phyloP scores from a whole-genome alignment of 2,113 vertebrate species.

The Calonectris borealis region DNA sequence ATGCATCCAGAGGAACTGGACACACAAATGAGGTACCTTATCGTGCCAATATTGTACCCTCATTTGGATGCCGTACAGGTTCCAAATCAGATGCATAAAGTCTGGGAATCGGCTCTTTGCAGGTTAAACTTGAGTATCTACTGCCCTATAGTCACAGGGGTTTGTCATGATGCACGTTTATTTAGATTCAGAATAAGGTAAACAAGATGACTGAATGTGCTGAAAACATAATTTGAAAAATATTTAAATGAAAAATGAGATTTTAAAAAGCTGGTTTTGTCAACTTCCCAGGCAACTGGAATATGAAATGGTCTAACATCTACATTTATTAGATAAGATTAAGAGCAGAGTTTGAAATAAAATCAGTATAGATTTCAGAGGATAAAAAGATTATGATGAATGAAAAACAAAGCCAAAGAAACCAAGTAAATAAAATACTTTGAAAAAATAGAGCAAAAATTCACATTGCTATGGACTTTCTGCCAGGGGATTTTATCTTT shows the following conservation, averaged over 20 bases:
- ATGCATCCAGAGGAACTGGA: not conserved
- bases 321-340: conserved; percentile 10
- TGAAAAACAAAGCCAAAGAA: conserved; percentile 4
- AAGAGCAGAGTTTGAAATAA: conserved; percentile 8
- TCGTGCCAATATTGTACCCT: not conserved
- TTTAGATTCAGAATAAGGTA: not conserved
- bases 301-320: not conserved
- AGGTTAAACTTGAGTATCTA: not conserved
- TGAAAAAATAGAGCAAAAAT: not conserved
- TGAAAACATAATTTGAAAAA: not conserved
- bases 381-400: conserved; percentile 32
- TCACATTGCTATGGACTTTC: not conserved
- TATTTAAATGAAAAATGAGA: not conserved
- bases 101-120: not conserved
- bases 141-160: not conserved
- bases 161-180: not conserved
- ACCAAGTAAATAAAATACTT: conserved; percentile 8
- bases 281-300: not conserved
- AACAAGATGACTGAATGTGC: not conserved
- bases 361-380: not conserved
- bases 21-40: not conserved
- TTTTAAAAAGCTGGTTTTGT: not conserved
- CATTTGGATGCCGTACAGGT: not conserved
- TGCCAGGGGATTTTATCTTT: not conserved
- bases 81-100: not conserved